Base-by-base conservation (phyloP, 2,888 invertebrate genomes). In the Amaurobius ferox region DNA sequence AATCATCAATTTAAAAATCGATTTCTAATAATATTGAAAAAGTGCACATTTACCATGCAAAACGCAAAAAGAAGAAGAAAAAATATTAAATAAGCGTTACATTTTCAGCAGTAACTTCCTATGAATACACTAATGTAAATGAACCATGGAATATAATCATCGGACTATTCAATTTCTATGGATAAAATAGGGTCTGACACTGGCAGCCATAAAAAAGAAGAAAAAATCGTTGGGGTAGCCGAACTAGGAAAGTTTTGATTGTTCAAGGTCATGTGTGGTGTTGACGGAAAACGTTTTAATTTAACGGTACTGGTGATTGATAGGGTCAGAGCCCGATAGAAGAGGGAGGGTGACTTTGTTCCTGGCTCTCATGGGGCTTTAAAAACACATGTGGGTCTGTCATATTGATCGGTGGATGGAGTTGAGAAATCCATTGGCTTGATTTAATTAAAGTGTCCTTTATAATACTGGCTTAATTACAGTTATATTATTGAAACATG, bases 221-320 rank as follows among this genome's bases (percentile, higher is more conserved):
- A 55, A 23, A 55, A 23, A 3, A n/a, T n/a, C n/a, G n/a, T n/a
- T n/a, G 19, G 55, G 19, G 23, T 5, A 55, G 16, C n/a, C 13
- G 3, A 55, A 23, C 3, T 23, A 6, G 5, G 1, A n/a, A 23
- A 55, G 3, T 55, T 55, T 35, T 1, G 23, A 55, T 23, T 55
- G 55, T 55, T 23, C 55, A 55, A 55, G 55, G 55, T 55, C 23
- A 55, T 23, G 19, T 7, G 23, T 55, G 55, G 55, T 23, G 23
- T n/a, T 55, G 55, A 55, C 11, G 23, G 55, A 55, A 55, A 1
- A 23, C 55, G 23, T 55, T 55, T 55, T 55, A 55, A 55, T 55
- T 55, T 23, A 55, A 55, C 55, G 23, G 23, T 55, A 23, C 23
- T 6, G 16, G 55, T 55, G 55, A 55, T 55, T 55, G 55, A 55